These are phyloP conservation scores for Ardeotis arabs DNA, from an alignment of 2,113 vertebrate species.

Conservation along the genomic window DNA sequence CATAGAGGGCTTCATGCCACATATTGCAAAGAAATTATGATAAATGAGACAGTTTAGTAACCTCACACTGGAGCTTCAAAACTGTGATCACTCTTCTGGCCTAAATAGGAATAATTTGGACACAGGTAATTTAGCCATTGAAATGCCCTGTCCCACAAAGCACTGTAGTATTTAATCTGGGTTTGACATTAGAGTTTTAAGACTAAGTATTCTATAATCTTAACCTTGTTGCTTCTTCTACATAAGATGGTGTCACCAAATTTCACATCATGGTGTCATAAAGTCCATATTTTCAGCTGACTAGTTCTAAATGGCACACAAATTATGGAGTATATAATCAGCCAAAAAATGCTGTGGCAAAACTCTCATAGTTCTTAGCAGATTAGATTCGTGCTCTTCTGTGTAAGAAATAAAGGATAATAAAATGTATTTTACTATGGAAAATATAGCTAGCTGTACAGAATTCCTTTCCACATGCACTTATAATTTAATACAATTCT, in stretches of 20 bases:
- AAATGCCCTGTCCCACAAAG: background rate
- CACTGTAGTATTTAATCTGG: background rate
- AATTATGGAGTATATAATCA: background rate
- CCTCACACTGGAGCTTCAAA: background rate
- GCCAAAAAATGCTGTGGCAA: background rate
- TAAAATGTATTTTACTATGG: background rate
- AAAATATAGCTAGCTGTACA: background rate
- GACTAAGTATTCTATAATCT: background rate
- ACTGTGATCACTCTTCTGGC: background rate
- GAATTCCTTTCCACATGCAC: background rate
- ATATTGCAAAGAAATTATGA: background rate
- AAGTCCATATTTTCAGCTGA: background rate
- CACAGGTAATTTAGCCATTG: background rate
- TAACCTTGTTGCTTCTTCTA: background rate
- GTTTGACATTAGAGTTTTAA: background rate
- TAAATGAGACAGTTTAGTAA: background rate
- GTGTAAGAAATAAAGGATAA: background rate
- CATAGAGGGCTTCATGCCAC: background rate
- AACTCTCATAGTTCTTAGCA: background rate
- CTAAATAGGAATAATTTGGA: background rate
- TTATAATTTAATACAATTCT: conserved; percentile 32
- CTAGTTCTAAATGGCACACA: background rate
- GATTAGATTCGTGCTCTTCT: background rate
- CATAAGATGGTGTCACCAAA: background rate
- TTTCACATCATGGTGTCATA: background rate